Evolutionary conservation across 2,888 invertebrate genomes (phyloP).

Genomic region (Lasius platythorax): DNA sequence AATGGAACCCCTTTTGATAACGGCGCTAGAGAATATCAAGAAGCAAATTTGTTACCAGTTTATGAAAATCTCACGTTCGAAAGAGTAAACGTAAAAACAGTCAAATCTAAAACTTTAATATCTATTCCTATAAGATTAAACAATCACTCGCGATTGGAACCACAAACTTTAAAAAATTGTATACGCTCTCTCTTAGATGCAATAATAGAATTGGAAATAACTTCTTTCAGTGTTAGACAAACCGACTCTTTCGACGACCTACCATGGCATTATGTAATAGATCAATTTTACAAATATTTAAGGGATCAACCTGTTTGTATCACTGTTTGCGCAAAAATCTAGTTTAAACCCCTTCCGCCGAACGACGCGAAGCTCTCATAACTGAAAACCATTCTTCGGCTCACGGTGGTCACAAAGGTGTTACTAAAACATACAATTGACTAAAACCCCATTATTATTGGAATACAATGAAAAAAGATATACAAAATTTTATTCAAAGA

Average conservation of each 20-base stretch:
- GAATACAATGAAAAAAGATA: constrained; percentile 14
- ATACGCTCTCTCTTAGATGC: neutral
- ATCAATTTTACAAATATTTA: no score
- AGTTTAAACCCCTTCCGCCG: no score
- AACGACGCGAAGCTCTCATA: no score
- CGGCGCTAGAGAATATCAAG: neutral
- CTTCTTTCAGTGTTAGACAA: no score
- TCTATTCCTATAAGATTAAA: neutral
- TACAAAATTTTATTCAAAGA: constrained; percentile 6
- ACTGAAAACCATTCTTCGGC: no score
- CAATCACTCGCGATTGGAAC: neutral
- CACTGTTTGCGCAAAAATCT: no score
- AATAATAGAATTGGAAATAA: neutral
- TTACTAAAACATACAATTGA: constrained; percentile 14
- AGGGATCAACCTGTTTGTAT: no score
- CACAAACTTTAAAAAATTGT: neutral
- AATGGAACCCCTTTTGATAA: no score
- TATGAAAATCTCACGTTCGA: neutral
- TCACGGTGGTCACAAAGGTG: constrained; percentile 3
- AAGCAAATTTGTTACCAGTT: neutral
- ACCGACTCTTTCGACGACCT: no score
- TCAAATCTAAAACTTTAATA: neutral
- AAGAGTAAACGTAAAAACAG: neutral
- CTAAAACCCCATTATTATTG: constrained; percentile 3
- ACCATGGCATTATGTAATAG: no score